Evolutionary conservation across 2,113 vertebrate genomes (phyloP).

Genomic region (Uria aalge): DNA sequence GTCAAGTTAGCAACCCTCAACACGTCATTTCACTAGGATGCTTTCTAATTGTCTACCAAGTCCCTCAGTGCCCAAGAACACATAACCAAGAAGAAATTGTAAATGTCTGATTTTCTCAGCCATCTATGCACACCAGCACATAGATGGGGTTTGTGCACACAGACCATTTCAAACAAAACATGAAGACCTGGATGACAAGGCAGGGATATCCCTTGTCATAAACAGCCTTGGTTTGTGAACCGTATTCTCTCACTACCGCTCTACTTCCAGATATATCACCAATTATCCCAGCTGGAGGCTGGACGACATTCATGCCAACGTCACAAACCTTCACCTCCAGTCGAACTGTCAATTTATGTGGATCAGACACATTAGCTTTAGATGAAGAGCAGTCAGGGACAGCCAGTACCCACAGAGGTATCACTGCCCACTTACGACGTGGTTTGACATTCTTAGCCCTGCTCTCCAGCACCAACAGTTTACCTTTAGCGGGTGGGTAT

Average conservation of each 20-base stretch:
- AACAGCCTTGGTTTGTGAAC: background rate
- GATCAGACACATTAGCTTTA: background rate
- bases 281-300: background rate
- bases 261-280: background rate
- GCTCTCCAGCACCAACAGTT: background rate
- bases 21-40: background rate
- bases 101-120: background rate
- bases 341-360: too few relatives aligned
- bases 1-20: background rate
- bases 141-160: accelerated
- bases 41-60: background rate
- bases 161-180: background rate
- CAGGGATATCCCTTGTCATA: background rate
- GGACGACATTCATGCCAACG: background rate
- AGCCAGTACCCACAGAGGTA: background rate
- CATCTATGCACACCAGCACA: background rate
- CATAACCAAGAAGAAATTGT: background rate
- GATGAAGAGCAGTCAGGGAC: background rate
- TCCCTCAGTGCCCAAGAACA: background rate
- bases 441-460: background rate
- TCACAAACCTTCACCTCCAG: background rate
- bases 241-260: background rate
- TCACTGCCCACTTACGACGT: accelerated
- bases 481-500: background rate
- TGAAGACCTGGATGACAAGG: background rate